Percentiles rank a stretch among this genome's conserved stretches.
These are phyloP conservation scores for Drosophila formosana DNA, from an alignment of 2,888 invertebrate species.

Conservation along the genomic window DNA sequence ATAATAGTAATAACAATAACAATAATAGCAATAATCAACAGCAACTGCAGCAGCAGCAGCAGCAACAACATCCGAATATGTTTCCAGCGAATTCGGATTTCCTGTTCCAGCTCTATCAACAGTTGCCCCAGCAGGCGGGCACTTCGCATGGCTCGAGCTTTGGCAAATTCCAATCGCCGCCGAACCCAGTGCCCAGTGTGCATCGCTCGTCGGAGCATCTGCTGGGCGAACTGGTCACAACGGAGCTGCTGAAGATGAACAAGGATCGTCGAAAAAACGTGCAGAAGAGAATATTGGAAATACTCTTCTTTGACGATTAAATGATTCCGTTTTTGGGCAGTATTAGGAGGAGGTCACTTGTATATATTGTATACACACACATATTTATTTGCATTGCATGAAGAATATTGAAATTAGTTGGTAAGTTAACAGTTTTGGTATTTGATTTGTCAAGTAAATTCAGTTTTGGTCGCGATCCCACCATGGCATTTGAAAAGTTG, in stretches of 20 bases:
- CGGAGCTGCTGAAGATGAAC: slow-evolving; percentile 84
- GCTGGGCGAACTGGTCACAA: slow-evolving; percentile 84
- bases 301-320: slow-evolving; percentile 85
- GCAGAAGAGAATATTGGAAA: slow-evolving; percentile 84
- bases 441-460: slow-evolving; percentile 6
- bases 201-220: slow-evolving; percentile 84
- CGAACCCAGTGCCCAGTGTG: slow-evolving; percentile 59
- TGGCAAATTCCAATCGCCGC: slow-evolving; percentile 80
- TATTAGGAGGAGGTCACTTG: slow-evolving; percentile 39
- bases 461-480: slow-evolving; percentile 49
- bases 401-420: slow-evolving; percentile 11
- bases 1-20: slow-evolving; percentile 50
- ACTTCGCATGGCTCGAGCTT: slow-evolving; percentile 68
- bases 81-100: slow-evolving; percentile 84
- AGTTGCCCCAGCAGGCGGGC: slow-evolving; percentile 77
- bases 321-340: not conserved
- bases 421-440: slow-evolving; percentile 16
- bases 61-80: slow-evolving; percentile 67
- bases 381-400: slow-evolving; percentile 17
- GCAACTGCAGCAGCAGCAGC: slow-evolving; percentile 50
- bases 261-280: slow-evolving; percentile 84
- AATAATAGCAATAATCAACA: slow-evolving; percentile 54
- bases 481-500: slow-evolving; percentile 63
- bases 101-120: slow-evolving; percentile 84
- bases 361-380: slow-evolving; percentile 45